A percentile compares a stretch with the other conserved stretches of the same genome.
phyloP scores from a whole-genome alignment of 2,113 vertebrate species.

The Cyanocitta stelleri region DNA sequence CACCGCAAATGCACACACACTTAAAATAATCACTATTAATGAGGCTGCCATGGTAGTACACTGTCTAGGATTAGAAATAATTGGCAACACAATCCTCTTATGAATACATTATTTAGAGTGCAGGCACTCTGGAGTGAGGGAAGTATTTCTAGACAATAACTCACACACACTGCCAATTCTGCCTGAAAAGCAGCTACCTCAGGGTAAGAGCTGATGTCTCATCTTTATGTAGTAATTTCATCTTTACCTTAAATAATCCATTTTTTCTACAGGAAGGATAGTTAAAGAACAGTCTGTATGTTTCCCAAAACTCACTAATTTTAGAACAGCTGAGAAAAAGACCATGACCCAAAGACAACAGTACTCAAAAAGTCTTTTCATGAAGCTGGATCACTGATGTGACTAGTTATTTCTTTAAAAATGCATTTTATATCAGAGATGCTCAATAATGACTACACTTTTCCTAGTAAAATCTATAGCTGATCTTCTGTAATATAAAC shows the following conservation, averaged over 20 bases:
- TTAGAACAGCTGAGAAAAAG: not conserved
- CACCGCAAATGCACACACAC: not conserved
- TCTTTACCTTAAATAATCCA: not conserved
- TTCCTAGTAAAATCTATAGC: not conserved
- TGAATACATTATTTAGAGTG: not conserved
- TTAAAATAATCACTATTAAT: constrained; percentile 35
- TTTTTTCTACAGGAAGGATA: not conserved
- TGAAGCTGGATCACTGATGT: not conserved
- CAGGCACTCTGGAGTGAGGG: not conserved
- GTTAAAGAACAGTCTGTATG: not conserved
- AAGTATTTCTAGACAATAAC: not conserved
- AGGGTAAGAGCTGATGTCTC: not conserved
- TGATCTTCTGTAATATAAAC: not conserved
- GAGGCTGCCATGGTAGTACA: not conserved
- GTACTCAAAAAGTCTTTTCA: not conserved
- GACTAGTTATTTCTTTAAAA: not conserved
- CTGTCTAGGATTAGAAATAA: constrained; percentile 44
- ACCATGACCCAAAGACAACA: not conserved
- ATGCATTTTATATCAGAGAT: not conserved
- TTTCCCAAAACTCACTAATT: not conserved
- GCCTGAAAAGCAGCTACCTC: not conserved
- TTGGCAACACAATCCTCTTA: not conserved
- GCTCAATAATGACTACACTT: not conserved
- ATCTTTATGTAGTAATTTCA: not conserved
- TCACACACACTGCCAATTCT: not conserved